Evolutionary conservation across 2,113 vertebrate genomes (phyloP), one percentile per base, ranked within the genome.

Genomic region (Tursiops truncatus): DNA sequence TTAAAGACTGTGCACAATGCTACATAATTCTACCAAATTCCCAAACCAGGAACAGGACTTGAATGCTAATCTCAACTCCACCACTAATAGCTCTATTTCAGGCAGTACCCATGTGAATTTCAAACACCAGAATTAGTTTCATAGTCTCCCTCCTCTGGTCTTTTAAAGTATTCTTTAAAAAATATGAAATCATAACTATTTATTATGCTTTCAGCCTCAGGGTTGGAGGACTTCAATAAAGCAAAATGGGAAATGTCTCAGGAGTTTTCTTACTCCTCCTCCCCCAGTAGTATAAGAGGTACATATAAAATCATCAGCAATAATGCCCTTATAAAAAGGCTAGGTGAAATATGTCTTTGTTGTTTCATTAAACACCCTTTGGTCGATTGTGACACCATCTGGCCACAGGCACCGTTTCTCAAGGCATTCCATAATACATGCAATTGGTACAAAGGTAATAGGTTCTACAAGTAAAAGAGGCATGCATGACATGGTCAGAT

Each of bases 111-210:
- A 2, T 21, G 21, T 74, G 28, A 53, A 82, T 65, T 81, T 87
- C 56, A 83, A 10, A 92, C 44, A 65, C 33, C 9, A 94, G 89
- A 83, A 82, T 20, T n/a, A 10, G 6, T 76, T 92, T 76, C 63
- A 80, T 50, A 38, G 5, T 33, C 38, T 67, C 41, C 70, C 2
- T 91, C 12, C 38, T 80, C 44, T 58, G 2, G 10, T 50, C 50
- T 86, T 87, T 89, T 82, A 17, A 83, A 92, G 26, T 36, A 95
- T 10, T 74, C 53, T 85, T 89, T 91, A 58, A 76, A 76, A 86
- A 60, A 33, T 77, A 62, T 56, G 28, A 47, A 92, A 82, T 67
- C 71, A n/a, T 41, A 58, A 36, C 38, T 74, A 67, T 94, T 63
- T 70, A 41, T 65, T 62, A 53, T 33, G 18, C 58, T 21, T 95